Percentiles rank a stretch among this genome's conserved stretches.
Conservation (phyloP, 2,888 invertebrate genomes). For the Eustalomyia histrio region DNA sequence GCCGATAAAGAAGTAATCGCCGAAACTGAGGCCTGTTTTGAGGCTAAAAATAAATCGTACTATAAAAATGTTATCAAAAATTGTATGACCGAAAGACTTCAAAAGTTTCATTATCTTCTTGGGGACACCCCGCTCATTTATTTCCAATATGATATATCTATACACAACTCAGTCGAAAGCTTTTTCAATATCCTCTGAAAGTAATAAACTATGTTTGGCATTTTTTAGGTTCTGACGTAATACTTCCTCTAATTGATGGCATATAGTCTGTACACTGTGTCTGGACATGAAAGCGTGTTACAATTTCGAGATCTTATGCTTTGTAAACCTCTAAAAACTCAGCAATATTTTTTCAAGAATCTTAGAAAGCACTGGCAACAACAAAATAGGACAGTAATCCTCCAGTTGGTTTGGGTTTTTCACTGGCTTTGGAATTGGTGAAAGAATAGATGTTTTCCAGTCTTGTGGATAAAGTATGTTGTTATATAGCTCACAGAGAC, state of each 20-base stretch:
- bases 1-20: too few relatives aligned
- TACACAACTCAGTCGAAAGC: not conserved
- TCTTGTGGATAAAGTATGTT: not conserved
- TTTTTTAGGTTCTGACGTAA: too few relatives aligned
- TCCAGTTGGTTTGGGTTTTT: not conserved
- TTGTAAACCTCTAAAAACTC: too few relatives aligned
- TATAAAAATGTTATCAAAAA: not conserved
- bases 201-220: too few relatives aligned
- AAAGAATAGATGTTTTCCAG: not conserved
- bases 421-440: not conserved
- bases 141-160: not conserved
- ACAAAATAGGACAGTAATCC: not conserved
- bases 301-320: too few relatives aligned
- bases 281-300: not conserved
- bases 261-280: too few relatives aligned
- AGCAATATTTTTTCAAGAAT: not conserved
- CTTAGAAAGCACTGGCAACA: not conserved
- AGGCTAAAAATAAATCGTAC: too few relatives aligned
- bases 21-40: too few relatives aligned
- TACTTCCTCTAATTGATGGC: too few relatives aligned
- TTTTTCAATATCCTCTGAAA: too few relatives aligned
- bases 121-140: not conserved
- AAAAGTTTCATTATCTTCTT: not conserved
- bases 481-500: too few relatives aligned
- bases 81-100: not conserved